Conservation (phyloP, 2,797 vertebrate species). For the Danio jaintianensis region DNA sequence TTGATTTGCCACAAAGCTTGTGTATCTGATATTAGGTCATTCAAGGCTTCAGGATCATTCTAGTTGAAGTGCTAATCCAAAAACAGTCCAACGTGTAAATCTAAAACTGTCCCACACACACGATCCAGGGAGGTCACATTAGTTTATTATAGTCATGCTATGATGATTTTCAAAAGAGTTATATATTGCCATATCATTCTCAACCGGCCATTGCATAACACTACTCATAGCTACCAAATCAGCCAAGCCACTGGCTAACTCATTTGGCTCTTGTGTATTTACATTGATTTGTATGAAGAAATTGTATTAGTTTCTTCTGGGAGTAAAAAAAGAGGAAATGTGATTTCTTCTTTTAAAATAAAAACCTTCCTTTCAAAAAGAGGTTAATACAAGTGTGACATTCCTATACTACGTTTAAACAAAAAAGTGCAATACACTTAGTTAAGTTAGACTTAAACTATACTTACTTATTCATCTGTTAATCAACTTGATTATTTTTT, state of each 20-base stretch:
- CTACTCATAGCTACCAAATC: background rate
- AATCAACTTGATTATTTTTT: too few relatives aligned
- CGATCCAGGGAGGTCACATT: background rate
- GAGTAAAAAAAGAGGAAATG: background rate
- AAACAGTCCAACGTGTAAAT: background rate
- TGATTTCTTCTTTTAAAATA: background rate
- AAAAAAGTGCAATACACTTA: too few relatives aligned
- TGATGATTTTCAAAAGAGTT: background rate
- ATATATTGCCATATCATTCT: background rate
- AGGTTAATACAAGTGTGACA: too few relatives aligned
- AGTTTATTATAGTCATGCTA: slow-evolving; percentile 16
- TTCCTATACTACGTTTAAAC: too few relatives aligned
- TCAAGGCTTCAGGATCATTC: background rate
- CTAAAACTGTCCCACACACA: slow-evolving; percentile 3
- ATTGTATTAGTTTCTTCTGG: background rate
- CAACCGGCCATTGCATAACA: slow-evolving; percentile 13
- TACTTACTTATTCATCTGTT: too few relatives aligned
- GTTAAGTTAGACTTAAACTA: too few relatives aligned
- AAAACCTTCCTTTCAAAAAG: too few relatives aligned
- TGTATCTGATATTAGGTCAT: background rate
- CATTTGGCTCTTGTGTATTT: background rate
- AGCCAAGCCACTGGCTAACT: background rate
- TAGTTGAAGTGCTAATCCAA: slow-evolving; percentile 8
- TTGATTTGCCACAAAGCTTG: background rate
- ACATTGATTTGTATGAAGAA: background rate